Base-by-base conservation (phyloP, 30 jellyfish, hydroid and myxozoan genomes). In the Rhopilema esculentum region DNA sequence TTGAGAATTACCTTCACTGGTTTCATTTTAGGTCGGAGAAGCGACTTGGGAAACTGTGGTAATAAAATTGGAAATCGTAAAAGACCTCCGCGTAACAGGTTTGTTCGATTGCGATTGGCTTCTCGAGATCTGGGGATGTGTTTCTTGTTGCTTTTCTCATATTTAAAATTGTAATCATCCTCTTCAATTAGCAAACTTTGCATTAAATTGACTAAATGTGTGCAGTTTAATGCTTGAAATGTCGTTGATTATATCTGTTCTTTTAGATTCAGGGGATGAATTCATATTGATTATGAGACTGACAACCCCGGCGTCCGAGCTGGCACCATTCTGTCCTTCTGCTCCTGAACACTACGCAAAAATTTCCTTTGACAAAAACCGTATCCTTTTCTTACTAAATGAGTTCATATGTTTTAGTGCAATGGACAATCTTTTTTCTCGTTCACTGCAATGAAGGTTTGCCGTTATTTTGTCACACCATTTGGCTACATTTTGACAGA, bases 321-420 rank as follows among this genome's bases (percentile, higher is more conserved):
- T 92, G 16, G 89, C 80, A 9, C 98, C 98, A 27, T 92, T 87
- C 72, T 92, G 96, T 49, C 98, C 98, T 1, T 77, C 87, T 61
- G 69, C 86, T 12, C 73, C 94, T 1, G 98, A 92, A 78, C 80
- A 77, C 27, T 92, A 92, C 52, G 98, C 83, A 40, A 92, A 92
- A 77, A 81, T 92, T 26, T 4, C 40, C 15, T 80, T 92, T 49
- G 57, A 80, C 22, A 83, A 84, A 53, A 53, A 77, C 12, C 63
- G 97, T 91, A 91, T 83, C 94, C 80, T 82, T 80, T 82, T 25
- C 21, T 19, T 6, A 63, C 6, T 2, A 2, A 6, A 2, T 40
- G 57, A 40, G n/a, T n/a, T n/a, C n/a, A n/a, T n/a, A n/a, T n/a
- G n/a, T n/a, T n/a, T n/a, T n/a, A n/a, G n/a, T n/a, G n/a, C n/a